Base-by-base conservation (phyloP, 2,113 vertebrate species). In the Saccopteryx bilineata region DNA sequence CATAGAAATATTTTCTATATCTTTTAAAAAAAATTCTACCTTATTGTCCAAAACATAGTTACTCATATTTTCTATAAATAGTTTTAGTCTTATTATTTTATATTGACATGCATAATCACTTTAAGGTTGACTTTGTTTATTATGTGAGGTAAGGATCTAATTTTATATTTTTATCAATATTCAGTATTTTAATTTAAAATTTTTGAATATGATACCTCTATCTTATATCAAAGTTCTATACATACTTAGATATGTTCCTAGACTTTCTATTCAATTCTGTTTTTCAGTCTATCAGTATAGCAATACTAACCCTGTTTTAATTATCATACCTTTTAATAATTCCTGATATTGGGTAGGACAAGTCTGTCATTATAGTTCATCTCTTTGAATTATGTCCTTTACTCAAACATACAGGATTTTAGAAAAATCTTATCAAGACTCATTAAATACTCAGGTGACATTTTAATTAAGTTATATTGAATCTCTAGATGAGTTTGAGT, bases 341-440 rank as follows among this genome's bases (percentile, higher is more conserved):
- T 60, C 8, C 2, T 56, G 61, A 18, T 60, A 93, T 18, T 10
- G 33, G 4, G 9, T 23, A 65, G 15, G 19, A 7, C 23, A 81
- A 76, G 72, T 79, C 8, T 95, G 31, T 81, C 10, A 65, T 71
- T 21, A 31, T 12, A 50, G 7, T 31, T 74, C 12, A 66, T 50
- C 15, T 90, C 24, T 75, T 68, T 71, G 46, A 92, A 31, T 63
- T 52, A 46, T 31, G 63, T 78, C 11, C 26, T 87, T 56, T 90
- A 91, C 56, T 81, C 91, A 92, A 86, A 82, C 12, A 78, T 19
- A 81, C n/a, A 95, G 23, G 46, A 82, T 88, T 91, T 65, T 63
- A 83, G 61, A 46, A 93, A 83, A 75, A 9, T 78, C 24, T 82
- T 72, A 93, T 39, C 31, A 95, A 74, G 39, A 66, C 72, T 28